Conservation (phyloP, 2,113 vertebrate genomes). For the human region GRCh38 chr3:197041001-197041500, state of each 20-base stretch:
- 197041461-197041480: not conserved
- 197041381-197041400: not conserved
- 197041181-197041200: not conserved
- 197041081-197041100: conserved; percentile 2
- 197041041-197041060: not conserved
- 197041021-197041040: not conserved
- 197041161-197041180: not conserved
- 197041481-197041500: too few species aligned
- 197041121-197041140: not conserved
- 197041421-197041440: not conserved
- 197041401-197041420: not conserved
- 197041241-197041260: not conserved
- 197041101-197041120: not conserved
- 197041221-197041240: not conserved
- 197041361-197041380: not conserved
- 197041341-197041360: not conserved
- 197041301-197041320: not conserved
- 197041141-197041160: not conserved
- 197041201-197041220: not conserved
- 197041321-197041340: conserved; percentile 3
- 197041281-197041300: not conserved
- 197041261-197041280: not conserved
- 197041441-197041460: not conserved
- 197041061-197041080: not conserved
- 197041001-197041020: not conserved